Conservation (phyloP, 1,140 invertebrate genomes). For the Heterodera carotae region DNA sequence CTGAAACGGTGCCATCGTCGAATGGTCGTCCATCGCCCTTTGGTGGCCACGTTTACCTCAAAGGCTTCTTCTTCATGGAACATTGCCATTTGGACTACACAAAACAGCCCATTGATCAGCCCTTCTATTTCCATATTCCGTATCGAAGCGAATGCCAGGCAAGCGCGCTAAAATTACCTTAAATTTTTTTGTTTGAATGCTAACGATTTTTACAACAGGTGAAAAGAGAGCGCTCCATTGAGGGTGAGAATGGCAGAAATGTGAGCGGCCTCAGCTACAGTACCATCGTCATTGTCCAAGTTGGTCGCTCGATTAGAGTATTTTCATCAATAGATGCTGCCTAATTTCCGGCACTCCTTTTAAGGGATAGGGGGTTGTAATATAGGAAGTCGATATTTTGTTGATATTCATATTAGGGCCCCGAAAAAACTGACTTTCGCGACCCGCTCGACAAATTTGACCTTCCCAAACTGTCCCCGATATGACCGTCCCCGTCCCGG, state of each 20-base stretch:
- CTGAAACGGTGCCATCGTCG: conserved; percentile 28
- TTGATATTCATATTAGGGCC: too few relatives aligned
- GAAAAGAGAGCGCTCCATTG: conserved; percentile 27
- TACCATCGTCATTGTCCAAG: conserved; percentile 49
- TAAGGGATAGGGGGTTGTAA: too few relatives aligned
- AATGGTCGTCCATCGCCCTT: conserved; percentile 35
- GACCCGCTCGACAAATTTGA: too few relatives aligned
- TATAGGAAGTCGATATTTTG: too few relatives aligned
- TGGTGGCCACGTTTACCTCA: conserved; percentile 52
- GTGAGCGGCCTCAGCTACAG: conserved; percentile 40
- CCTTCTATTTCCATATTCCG: conserved; percentile 57
- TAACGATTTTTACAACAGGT: not conserved
- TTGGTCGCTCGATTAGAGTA: not conserved
- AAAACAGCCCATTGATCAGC: conserved; percentile 35
- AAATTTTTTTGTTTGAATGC: not conserved
- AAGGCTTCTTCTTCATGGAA: conserved; percentile 54
- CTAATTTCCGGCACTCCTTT: too few relatives aligned
- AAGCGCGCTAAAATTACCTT: conserved; percentile 1
- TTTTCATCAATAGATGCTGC: too few relatives aligned
- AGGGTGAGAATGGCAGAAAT: conserved; percentile 1
- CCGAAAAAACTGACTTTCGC: too few relatives aligned
- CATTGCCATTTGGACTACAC: conserved; percentile 55
- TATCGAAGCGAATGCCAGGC: conserved; percentile 52
- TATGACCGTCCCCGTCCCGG: too few relatives aligned
- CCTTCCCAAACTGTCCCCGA: too few relatives aligned